Base-by-base conservation (phyloP, 2,113 vertebrate genomes). In the Cranoglanis bouderius region DNA sequence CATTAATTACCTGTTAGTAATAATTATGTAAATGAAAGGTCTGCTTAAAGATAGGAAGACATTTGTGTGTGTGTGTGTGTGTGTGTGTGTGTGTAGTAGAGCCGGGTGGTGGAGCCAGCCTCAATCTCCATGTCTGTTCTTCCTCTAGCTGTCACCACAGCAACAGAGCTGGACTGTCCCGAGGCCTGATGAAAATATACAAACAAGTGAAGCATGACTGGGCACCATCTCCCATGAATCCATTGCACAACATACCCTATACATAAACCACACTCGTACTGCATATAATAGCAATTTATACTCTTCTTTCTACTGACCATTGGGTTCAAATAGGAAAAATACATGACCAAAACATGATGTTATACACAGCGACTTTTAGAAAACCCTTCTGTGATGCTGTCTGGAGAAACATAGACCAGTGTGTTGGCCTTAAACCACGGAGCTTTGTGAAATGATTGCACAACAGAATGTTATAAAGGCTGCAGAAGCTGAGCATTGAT, bases 111-210 rank as follows among this genome's bases (percentile, higher is more conserved):
- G 70, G 32, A 88, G 51, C 38, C 81, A 59, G 67, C 2, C 67
- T 46, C 57, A 14, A 16, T 82, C 53, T 82, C 40, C 82, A 38
- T 46, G 78, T 89, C 92, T 93, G 91, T 87, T 93, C 91, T 91
- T 90, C 63, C 83, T 93, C 85, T 77, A 89, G 89, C 88, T 91
- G 92, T 92, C 91, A 91, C 87, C 90, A 80, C 63, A 57, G 89
- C 85, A 92, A 93, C 88, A 89, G 89, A 87, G 51, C 92, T 82
- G 88, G 92, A 91, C 90, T 91, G 91, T 93, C 89, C 91, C 82
- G 90, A 74, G 67, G 46, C 67, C 74, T 35, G 83, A 49, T 90
- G 82, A 89, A 92, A 90, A 90, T 92, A 93, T 91, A 92, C 91
- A 92, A 86, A 85, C 84, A 75, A 38, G 43, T 91, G 84, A 82